phyloP scores from a whole-genome alignment of 2,888 invertebrate genomes.

The Quadroppia sp. region DNA sequence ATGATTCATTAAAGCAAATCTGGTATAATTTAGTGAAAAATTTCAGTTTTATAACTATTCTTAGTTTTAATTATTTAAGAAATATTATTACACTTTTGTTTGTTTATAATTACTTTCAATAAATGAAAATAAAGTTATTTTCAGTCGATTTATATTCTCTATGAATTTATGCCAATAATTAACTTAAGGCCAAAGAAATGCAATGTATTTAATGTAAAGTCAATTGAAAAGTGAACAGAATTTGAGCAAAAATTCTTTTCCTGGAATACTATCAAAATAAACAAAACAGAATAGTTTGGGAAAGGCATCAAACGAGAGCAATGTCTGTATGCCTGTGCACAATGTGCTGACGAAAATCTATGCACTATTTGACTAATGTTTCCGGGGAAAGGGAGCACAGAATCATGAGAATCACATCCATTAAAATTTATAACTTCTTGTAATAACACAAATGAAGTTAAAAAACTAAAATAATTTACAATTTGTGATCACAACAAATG shows the following conservation, averaged over 20 bases:
- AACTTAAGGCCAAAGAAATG: conserved; percentile 27
- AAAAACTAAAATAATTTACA: not conserved
- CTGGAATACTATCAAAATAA: conserved; percentile 35
- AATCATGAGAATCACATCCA: not conserved
- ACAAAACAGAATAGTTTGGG: conserved; percentile 14
- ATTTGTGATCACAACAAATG: not conserved
- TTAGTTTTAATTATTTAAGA: conserved; percentile 24
- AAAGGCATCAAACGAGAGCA: conserved; percentile 15
- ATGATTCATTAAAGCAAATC: conserved; percentile 30
- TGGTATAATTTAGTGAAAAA: conserved; percentile 20
- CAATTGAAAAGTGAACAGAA: not conserved
- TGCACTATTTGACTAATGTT: conserved; percentile 11
- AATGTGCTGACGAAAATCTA: not conserved
- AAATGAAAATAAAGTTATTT: conserved; percentile 35
- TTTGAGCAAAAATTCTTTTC: conserved; percentile 10
- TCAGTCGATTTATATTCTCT: conserved; percentile 22
- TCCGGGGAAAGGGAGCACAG: not conserved
- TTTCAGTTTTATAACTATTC: not conserved
- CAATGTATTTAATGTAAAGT: not conserved
- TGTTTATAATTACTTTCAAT: conserved; percentile 34
- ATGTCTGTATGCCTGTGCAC: not conserved
- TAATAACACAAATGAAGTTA: not conserved
- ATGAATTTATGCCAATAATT: conserved; percentile 32
- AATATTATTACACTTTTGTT: conserved; percentile 25
- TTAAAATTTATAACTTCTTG: conserved; percentile 14